Base-by-base conservation (phyloP, 53 echinoderm and acorn worm genomes). In the Hippasteria phrygiana region DNA sequence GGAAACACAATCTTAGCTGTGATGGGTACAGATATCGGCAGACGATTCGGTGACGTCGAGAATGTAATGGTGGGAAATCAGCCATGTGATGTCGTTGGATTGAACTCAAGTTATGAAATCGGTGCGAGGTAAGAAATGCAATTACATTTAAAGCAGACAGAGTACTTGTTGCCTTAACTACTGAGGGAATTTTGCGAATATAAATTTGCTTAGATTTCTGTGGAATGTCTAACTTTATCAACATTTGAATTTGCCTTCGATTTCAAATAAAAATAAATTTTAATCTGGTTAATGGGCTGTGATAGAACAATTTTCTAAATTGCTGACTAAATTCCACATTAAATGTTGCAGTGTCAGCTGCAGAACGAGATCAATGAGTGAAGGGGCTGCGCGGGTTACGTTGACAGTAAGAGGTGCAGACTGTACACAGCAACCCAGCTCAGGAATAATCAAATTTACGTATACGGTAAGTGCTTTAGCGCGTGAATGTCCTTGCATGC, bases 1-100 rank as follows among this genome's bases (percentile, higher is more conserved):
- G 95, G 93, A 2, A 89, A 89, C 56, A 93, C 95, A 16, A 39
- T 89, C 33, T 62, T 95, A 4, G 73, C 62, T 32, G 88, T 95
- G 28, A 88, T 27, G 33, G 93, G 96, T 10, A 96, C 74, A 40
- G 91, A 96, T 53, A 83, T 96, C 6, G 96, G 96, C 20, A 65
- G 83, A 28, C 71, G 26, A 43, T 91, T 91, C 41, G 36, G 45
- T 32, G 90, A 94, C 22, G 88, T 96, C 18, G 10, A 36, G 18
- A 82, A 70, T 33, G 87, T 96, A 29, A 77, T 16, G 54, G 72
- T 96, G 55, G 94, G 75, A 31, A 87, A 73, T 42, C 69, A 78
- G 32, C 46, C 87, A 20, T 96, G 96, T 78, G 32, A 77, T 43
- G 70, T 50, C 0, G 36, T 24, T 63, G 91, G 81, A 31, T 78